Percentiles rank a stretch among this genome's conserved stretches.
Evolutionary conservation across 2,797 vertebrate species (phyloP).

Genomic region (Chelon labrosus): DNA sequence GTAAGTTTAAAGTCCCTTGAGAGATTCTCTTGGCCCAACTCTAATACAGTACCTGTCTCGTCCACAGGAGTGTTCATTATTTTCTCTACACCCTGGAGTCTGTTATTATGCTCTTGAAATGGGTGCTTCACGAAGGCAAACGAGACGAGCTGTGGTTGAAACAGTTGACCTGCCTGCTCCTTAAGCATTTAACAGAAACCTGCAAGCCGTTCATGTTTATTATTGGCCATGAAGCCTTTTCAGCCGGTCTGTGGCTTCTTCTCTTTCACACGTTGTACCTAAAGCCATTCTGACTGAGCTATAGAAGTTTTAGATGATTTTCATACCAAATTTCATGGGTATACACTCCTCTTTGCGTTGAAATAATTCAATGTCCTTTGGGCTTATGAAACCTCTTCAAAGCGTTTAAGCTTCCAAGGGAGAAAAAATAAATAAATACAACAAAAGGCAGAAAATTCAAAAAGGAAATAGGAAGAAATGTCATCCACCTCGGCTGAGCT

Average conservation of each 20-base stretch:
- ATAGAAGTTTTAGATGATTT: slow-evolving; percentile 1
- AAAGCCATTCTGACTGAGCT: neutral
- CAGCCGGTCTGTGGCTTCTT: neutral
- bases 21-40: too few species aligned
- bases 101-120: too few species aligned
- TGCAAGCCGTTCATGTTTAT: neutral
- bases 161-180: too few species aligned
- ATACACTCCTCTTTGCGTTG: neutral
- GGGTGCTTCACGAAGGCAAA: too few species aligned
- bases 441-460: neutral
- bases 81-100: too few species aligned
- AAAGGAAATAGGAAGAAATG: neutral
- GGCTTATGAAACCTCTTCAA: slow-evolving; percentile 17
- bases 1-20: too few species aligned
- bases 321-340: slow-evolving; percentile 18
- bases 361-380: slow-evolving; percentile 11
- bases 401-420: neutral
- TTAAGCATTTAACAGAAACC: too few species aligned
- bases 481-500: neutral
- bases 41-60: too few species aligned
- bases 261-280: neutral
- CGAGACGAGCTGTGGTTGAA: too few species aligned
- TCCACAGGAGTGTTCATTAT: too few species aligned
- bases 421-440: slow-evolving; percentile 2
- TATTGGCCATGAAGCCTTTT: too few species aligned